Evolutionary conservation across 2,888 invertebrate species (phyloP), one percentile per base, ranked within the genome.

Genomic region (Tenthredo amoena): DNA sequence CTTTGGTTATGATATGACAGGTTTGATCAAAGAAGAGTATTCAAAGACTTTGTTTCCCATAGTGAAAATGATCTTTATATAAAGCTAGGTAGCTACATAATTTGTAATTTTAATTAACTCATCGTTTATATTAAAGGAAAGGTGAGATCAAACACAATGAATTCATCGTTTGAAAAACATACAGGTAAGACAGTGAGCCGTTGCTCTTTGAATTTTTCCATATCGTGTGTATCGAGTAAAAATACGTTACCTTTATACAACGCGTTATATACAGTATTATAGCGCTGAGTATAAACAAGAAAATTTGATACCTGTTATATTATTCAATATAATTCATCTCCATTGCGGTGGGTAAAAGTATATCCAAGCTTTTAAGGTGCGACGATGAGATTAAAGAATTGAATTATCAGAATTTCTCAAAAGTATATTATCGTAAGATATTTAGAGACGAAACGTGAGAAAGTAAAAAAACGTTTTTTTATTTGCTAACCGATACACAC

Each of bases 71-170:
- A 68, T 31, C 34, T 34, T 34, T 34, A 18, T 31, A 34, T 18
- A 34, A 2, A 68, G 34, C 18, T 34, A 18, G 68, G 18, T 68
- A 26, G 7, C 68, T 15, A 18, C 34, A 68, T 68, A 34, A 43
- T 74, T 74, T 74, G 43, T 74, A 74, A 74, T 74, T 74, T 5
- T 43, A 74, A 74, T 74, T 74, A 74, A 43, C 43, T 21, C 2
- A 74, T 43, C 72, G 72, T 40, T 37, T 26, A 21, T 74, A 21
- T 21, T 0, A 74, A 74, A 74, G 43, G 21, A 21, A 43, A 21
- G 12, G 43, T n/a, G 43, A 43, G 72, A 74, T 74, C 72, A 74
- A 74, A 74, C 21, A 74, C 10, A 21, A 43, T 9, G 43, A 21
- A 21, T 74, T 26, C 21, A 12, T 26, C 43, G 43, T 26, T 2